These are phyloP conservation scores for Linepithema humile DNA, from an alignment of 1,140 invertebrate genomes.

Conservation along the genomic window DNA sequence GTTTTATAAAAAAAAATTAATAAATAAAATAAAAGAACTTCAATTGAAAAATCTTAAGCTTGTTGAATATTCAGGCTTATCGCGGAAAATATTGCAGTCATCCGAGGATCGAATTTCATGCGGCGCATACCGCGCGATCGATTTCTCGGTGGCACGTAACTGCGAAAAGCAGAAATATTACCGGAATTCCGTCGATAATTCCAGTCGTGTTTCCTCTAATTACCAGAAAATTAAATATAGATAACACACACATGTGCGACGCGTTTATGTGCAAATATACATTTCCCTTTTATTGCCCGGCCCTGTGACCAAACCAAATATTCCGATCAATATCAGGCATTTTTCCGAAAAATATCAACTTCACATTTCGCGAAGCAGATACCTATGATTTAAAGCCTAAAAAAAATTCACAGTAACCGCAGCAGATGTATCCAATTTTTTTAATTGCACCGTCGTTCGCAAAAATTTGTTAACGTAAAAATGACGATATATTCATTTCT, in stretches of 20 bases:
- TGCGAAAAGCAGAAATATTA: conserved; percentile 54
- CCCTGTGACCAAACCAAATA: neutral
- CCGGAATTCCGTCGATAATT: conserved; percentile 56
- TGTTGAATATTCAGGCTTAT: conserved; percentile 43
- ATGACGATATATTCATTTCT: neutral
- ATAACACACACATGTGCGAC: neutral
- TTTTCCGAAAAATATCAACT: neutral
- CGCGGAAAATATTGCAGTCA: conserved; percentile 51
- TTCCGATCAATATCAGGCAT: neutral
- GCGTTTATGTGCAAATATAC: neutral
- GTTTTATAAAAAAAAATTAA: conserved; percentile 6
- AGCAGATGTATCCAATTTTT: neutral
- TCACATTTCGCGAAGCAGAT: neutral
- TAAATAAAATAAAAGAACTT: conserved; percentile 16
- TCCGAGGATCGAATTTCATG: conserved; percentile 17
- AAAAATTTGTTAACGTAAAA: conserved; percentile 4
- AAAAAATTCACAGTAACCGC: too few species aligned
- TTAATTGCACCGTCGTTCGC: neutral
- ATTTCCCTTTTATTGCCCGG: neutral
- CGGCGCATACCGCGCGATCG: conserved; percentile 60
- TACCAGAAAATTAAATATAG: conserved; percentile 42
- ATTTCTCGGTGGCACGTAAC: conserved; percentile 16
- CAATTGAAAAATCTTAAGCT: conserved; percentile 46
- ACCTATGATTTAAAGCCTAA: neutral
- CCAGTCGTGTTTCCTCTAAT: conserved; percentile 57